These are phyloP conservation scores for Jacana jacana DNA, from an alignment of 2,113 vertebrate genomes.

Conservation along the genomic window DNA sequence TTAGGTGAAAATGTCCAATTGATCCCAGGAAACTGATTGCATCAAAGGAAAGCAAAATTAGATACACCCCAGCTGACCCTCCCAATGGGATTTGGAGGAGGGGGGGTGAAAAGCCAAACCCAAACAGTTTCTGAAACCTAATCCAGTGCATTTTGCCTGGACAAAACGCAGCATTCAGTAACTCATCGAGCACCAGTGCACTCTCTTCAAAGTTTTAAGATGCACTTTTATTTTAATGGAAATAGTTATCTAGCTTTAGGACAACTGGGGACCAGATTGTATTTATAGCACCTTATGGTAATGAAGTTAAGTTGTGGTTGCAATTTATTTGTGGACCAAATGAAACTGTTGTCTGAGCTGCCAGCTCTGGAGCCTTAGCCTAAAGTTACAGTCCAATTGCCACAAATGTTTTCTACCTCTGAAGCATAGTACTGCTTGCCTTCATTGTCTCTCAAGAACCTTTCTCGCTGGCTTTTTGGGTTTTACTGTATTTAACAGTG, in stretches of 20 bases:
- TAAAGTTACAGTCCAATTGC: not conserved
- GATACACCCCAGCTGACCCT: not conserved
- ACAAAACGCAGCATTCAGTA: not conserved
- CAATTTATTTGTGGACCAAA: not conserved
- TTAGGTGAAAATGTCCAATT: not conserved
- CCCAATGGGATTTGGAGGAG: not conserved
- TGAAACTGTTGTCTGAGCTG: not conserved
- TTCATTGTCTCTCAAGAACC: not conserved
- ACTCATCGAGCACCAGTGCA: not conserved
- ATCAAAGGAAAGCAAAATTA: not conserved
- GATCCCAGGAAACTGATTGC: not conserved
- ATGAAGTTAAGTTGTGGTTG: not conserved
- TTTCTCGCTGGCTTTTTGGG: not conserved
- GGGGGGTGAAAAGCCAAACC: not conserved
- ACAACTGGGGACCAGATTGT: not conserved
- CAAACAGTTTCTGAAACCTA: not conserved
- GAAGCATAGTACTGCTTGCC: not conserved
- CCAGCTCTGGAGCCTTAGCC: not conserved
- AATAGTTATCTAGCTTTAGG: not conserved
- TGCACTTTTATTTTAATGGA: not conserved
- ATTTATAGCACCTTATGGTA: not conserved
- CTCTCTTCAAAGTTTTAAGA: not conserved
- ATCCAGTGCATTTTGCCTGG: not conserved
- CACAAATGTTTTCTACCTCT: not conserved
- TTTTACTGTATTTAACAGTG: not conserved